Evolutionary conservation across 2,113 vertebrate species (phyloP).

Genomic region (Callocephalon fimbriatum): DNA sequence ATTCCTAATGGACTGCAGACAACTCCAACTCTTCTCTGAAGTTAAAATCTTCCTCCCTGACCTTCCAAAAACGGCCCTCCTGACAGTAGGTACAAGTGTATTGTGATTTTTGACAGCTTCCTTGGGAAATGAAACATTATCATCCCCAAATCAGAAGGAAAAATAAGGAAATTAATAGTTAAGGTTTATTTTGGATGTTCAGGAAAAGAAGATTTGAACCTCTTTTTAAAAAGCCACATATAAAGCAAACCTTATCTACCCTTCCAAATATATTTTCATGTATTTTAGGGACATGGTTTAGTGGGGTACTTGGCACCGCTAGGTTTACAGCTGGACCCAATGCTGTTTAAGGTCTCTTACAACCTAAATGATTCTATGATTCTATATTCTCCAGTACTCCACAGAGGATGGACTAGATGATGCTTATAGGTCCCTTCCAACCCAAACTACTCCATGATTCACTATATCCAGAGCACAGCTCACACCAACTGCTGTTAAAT

Average conservation of each 20-base stretch:
- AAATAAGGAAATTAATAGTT: not conserved
- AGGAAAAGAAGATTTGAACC: not conserved
- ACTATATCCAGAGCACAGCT: not conserved
- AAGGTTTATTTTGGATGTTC: not conserved
- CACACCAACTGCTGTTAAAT: not conserved
- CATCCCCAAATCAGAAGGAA: not conserved
- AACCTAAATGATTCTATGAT: not conserved
- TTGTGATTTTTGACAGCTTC: not conserved
- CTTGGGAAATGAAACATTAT: not conserved
- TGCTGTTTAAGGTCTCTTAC: not conserved
- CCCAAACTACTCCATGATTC: not conserved
- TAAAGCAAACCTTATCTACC: not conserved
- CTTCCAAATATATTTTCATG: not conserved
- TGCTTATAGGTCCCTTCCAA: not conserved
- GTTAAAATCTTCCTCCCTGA: not conserved
- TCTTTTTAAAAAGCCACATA: not conserved
- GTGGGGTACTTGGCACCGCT: not conserved
- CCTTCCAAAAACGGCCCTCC: not conserved
- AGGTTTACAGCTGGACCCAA: not conserved
- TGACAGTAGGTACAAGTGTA: not conserved
- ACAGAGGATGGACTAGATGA: not conserved
- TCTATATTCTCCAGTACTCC: not conserved
- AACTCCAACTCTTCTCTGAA: not conserved
- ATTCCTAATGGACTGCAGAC: not conserved
- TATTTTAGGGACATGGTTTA: not conserved